Conservation (phyloP, 2,888 invertebrate genomes). For the Hedychridium roseum region DNA sequence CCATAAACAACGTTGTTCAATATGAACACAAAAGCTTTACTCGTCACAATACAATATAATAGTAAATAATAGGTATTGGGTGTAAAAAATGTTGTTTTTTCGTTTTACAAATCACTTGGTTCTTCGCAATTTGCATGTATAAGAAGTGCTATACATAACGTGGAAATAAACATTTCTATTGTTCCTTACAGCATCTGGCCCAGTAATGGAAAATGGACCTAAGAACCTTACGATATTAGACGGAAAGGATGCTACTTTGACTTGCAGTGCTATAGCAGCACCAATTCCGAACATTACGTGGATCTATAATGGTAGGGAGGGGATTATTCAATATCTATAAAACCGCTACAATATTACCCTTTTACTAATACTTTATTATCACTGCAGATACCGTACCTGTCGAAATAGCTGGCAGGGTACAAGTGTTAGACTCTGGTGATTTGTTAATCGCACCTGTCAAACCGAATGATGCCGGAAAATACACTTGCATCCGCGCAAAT, state of each 20-base stretch:
- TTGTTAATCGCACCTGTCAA: slow-evolving; percentile 87
- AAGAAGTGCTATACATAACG: neutral
- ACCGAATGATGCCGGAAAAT: slow-evolving; percentile 85
- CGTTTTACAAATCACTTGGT: slow-evolving; percentile 14
- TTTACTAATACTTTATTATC: slow-evolving; percentile 15
- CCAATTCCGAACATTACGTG: slow-evolving; percentile 91
- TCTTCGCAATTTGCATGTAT: slow-evolving; percentile 25
- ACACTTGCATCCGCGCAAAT: slow-evolving; percentile 88
- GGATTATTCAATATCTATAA: neutral
- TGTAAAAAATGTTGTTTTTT: slow-evolving; percentile 2
- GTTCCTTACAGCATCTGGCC: slow-evolving; percentile 85
- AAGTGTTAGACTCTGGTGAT: slow-evolving; percentile 86
- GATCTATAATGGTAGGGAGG: slow-evolving; percentile 82
- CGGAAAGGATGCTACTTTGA: slow-evolving; percentile 89
- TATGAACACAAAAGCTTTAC: too few species aligned
- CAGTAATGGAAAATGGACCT: slow-evolving; percentile 85
- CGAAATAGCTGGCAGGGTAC: slow-evolving; percentile 78
- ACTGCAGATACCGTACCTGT: slow-evolving; percentile 69
- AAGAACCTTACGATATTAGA: slow-evolving; percentile 89
- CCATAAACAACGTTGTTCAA: too few species aligned
- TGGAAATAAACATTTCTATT: too few species aligned
- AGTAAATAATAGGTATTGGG: too few species aligned
- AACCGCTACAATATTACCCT: slow-evolving; percentile 1
- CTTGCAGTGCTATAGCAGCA: slow-evolving; percentile 89
- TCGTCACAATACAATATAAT: too few species aligned